Evolutionary conservation across 2,888 invertebrate species (phyloP).

Genomic region (Agrochola lychnidis): DNA sequence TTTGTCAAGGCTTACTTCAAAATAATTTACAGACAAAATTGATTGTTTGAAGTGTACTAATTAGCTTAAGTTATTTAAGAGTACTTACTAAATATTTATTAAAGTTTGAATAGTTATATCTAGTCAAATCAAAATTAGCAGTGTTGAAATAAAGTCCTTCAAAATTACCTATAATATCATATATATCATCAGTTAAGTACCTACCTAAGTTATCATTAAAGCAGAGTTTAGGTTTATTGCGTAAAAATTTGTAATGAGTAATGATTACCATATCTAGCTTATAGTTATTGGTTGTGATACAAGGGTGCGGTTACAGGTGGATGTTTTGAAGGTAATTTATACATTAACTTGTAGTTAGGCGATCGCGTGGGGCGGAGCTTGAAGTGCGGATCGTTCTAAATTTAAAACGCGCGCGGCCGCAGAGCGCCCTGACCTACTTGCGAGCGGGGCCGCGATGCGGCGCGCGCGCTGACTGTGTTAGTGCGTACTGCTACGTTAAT

Average conservation of each 20-base stretch:
- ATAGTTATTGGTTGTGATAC: slow-evolving; percentile 22
- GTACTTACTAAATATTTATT: not conserved
- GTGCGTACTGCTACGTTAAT: slow-evolving; percentile 78
- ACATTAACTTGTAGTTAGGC: slow-evolving; percentile 83
- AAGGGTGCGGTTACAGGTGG: slow-evolving; percentile 71
- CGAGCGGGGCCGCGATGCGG: slow-evolving; percentile 90
- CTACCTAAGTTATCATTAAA: not conserved
- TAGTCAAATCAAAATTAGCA: slow-evolving; percentile 1
- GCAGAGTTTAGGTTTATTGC: slow-evolving; percentile 2
- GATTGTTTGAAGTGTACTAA: slow-evolving; percentile 27
- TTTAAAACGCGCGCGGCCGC: slow-evolving; percentile 90
- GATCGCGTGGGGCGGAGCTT: slow-evolving; percentile 87
- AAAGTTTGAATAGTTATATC: slow-evolving; percentile 14
- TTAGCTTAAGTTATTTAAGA: slow-evolving; percentile 6
- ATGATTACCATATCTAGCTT: not conserved
- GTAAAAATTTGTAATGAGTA: slow-evolving; percentile 1
- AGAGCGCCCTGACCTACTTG: slow-evolving; percentile 90
- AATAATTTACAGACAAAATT: slow-evolving; percentile 30
- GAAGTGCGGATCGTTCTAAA: slow-evolving; percentile 90
- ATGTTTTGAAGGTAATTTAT: slow-evolving; percentile 77
- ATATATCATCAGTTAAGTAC: not conserved
- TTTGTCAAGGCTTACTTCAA: slow-evolving; percentile 27
- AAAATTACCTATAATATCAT: not conserved
- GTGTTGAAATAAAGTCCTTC: slow-evolving; percentile 8
- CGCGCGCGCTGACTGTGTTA: slow-evolving; percentile 85